phyloP scores from a whole-genome alignment of 1,140 invertebrate genomes.

The Augochlora pura region DNA sequence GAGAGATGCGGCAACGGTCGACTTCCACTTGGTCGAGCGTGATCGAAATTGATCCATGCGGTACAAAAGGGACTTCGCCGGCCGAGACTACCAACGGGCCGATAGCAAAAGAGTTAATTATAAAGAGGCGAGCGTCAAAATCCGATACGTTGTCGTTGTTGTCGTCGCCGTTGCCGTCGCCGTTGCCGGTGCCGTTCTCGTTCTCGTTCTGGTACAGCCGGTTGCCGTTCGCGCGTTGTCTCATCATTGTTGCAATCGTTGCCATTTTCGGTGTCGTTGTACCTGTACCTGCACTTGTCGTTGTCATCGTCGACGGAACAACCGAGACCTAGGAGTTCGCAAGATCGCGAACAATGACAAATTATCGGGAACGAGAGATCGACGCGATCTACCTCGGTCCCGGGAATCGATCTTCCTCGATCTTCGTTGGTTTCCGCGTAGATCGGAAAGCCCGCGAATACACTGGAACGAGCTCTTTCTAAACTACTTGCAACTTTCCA shows the following conservation, averaged over 20 bases:
- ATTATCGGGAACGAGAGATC: conserved; percentile 32
- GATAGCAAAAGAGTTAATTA: conserved; percentile 72
- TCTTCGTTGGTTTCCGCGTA: too few relatives aligned
- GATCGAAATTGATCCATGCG: conserved; percentile 71
- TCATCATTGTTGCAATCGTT: too few relatives aligned
- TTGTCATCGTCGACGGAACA: neutral
- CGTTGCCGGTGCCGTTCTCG: neutral
- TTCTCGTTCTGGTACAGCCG: too few relatives aligned
- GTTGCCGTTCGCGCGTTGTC: too few relatives aligned
- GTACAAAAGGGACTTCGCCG: conserved; percentile 62
- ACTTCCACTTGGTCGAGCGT: conserved; percentile 71
- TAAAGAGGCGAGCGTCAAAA: conserved; percentile 64
- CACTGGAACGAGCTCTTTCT: too few relatives aligned
- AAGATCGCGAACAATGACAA: conserved; percentile 20
- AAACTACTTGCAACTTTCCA: too few relatives aligned
- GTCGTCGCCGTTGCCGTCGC: neutral
- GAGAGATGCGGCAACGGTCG: conserved; percentile 51
- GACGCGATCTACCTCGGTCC: too few relatives aligned
- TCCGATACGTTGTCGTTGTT: conserved; percentile 51
- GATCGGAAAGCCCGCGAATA: too few relatives aligned
- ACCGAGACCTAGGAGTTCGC: conserved; percentile 19
- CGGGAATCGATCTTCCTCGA: too few relatives aligned
- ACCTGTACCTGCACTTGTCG: too few relatives aligned
- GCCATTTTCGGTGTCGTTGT: too few relatives aligned
- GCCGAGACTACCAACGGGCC: conserved; percentile 46